phyloP scores from a whole-genome alignment of 2,113 vertebrate genomes.

The Malurus cyaneus region DNA sequence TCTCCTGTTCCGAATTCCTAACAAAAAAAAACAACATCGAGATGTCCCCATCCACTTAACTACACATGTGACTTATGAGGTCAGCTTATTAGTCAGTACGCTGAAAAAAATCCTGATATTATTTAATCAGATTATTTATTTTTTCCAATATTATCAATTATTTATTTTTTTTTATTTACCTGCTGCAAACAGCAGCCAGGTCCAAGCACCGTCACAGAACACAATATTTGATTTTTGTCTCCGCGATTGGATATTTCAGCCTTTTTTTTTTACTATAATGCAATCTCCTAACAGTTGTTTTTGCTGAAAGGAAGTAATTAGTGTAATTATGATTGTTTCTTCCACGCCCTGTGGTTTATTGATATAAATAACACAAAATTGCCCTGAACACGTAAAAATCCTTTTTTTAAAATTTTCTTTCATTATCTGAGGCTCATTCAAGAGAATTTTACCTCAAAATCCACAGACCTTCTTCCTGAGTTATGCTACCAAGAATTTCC shows the following conservation, averaged over 20 bases:
- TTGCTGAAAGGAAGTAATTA: background rate
- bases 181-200: background rate
- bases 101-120: background rate
- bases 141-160: too few relatives aligned
- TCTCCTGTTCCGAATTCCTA: background rate
- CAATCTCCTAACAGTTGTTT: background rate
- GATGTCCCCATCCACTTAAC: background rate
- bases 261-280: background rate
- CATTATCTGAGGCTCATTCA: background rate
- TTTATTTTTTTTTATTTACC: too few relatives aligned
- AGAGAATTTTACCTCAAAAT: background rate
- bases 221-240: background rate
- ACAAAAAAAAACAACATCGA: background rate
- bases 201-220: background rate
- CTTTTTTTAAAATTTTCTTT: background rate
- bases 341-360: background rate
- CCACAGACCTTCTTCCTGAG: background rate
- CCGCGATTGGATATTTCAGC: background rate
- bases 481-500: accelerated
- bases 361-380: background rate
- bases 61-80: background rate
- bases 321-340: background rate
- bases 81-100: background rate
- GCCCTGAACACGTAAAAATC: background rate
- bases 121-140: background rate